These are phyloP conservation scores for Characodon lateralis DNA, from an alignment of 2,797 vertebrate genomes.

Conservation along the genomic window DNA sequence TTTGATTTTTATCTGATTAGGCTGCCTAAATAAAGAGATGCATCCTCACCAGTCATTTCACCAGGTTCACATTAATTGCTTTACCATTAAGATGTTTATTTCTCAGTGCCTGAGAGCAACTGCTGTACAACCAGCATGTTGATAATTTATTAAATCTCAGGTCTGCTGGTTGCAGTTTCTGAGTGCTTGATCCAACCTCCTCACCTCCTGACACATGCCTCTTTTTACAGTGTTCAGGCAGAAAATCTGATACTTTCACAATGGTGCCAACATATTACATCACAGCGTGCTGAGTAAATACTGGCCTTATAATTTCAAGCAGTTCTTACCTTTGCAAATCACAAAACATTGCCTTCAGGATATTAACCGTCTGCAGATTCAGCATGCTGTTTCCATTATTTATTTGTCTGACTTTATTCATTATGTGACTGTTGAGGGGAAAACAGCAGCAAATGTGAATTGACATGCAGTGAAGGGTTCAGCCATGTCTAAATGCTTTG, in stretches of 20 bases:
- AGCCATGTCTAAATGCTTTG: not conserved
- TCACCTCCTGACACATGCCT: constrained; percentile 5
- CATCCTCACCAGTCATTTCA: not conserved
- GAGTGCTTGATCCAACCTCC: not conserved
- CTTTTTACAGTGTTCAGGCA: constrained; percentile 1
- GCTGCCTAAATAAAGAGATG: too few species aligned
- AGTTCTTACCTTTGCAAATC: not conserved
- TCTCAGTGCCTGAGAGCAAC: not conserved
- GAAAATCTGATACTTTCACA: not conserved
- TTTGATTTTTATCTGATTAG: not conserved
- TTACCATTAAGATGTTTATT: not conserved
- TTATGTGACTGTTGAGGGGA: not conserved
- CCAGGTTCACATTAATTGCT: not conserved
- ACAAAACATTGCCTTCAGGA: not conserved
- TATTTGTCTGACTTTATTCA: not conserved
- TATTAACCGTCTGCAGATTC: not conserved
- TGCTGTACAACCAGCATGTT: constrained; percentile 1
- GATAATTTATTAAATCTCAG: constrained; percentile 4
- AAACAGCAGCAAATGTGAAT: not conserved
- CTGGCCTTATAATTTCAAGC: not conserved
- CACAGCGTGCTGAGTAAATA: not conserved
- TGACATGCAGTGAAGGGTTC: not conserved
- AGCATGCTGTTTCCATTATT: not conserved
- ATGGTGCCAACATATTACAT: constrained; percentile 11
- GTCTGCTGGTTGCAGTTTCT: not conserved